phyloP scores from a whole-genome alignment of 64 coral and sea anemone genomes.

The Montipora foliosa region DNA sequence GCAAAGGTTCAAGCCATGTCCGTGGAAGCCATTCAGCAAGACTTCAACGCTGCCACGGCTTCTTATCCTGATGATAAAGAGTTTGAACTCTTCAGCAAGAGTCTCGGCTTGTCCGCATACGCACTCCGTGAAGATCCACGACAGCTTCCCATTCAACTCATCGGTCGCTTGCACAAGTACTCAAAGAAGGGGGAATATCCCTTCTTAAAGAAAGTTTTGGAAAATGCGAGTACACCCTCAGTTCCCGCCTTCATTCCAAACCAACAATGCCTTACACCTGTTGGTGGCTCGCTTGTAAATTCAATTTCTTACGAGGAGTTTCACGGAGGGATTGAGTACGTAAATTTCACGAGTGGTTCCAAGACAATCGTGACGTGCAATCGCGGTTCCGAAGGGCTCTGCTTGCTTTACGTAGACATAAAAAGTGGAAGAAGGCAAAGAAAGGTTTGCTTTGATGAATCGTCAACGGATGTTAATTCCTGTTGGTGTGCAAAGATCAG shows the following conservation, averaged over 20 bases:
- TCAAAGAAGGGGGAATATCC: slow-evolving; percentile 71
- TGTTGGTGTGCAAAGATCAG: slow-evolving; percentile 75
- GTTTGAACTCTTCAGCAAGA: slow-evolving; percentile 82
- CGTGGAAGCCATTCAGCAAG: slow-evolving; percentile 66
- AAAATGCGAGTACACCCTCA: slow-evolving; percentile 68
- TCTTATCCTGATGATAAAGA: slow-evolving; percentile 76
- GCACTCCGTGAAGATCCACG: slow-evolving; percentile 83
- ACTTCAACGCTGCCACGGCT: slow-evolving; percentile 69
- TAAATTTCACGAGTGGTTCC: slow-evolving; percentile 82
- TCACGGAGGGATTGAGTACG: slow-evolving; percentile 59
- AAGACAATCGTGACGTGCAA: slow-evolving; percentile 72
- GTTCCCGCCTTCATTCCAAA: slow-evolving; percentile 88
- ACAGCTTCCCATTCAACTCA: slow-evolving; percentile 87
- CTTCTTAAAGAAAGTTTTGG: slow-evolving; percentile 75
- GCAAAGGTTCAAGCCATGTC: slow-evolving; percentile 85
- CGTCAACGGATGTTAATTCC: slow-evolving; percentile 41
- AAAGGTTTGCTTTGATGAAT: slow-evolving; percentile 74
- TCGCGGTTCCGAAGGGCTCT: slow-evolving; percentile 54
- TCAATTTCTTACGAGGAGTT: slow-evolving; percentile 71
- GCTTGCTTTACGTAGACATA: slow-evolving; percentile 67
- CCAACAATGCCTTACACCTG: slow-evolving; percentile 81
- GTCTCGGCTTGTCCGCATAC: slow-evolving; percentile 70
- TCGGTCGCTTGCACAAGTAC: slow-evolving; percentile 93
- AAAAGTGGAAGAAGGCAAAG: slow-evolving; percentile 76
- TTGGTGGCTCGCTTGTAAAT: slow-evolving; percentile 84